Evolutionary conservation across 2,797 vertebrate species (phyloP).

Genomic region (Rhyacichthys aspro): DNA sequence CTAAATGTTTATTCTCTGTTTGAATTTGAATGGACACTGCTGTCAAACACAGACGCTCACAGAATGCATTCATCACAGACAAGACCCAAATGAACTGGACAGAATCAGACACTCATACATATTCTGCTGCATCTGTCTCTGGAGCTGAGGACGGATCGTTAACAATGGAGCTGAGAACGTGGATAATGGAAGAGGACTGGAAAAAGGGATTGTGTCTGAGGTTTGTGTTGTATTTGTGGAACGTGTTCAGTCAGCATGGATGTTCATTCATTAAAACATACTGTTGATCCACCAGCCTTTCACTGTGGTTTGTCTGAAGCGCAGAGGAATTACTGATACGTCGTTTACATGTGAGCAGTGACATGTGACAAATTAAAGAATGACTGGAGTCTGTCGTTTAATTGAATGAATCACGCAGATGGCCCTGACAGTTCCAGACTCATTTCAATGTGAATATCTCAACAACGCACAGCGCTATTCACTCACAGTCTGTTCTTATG

Average conservation of each 20-base stretch:
- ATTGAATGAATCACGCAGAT: too few relatives aligned
- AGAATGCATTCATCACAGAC: constrained; percentile 31
- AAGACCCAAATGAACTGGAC: constrained; percentile 31
- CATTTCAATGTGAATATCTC: too few relatives aligned
- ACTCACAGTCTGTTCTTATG: too few relatives aligned
- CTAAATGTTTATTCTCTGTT: constrained; percentile 29
- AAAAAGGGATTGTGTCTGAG: constrained; percentile 25
- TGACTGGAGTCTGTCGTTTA: too few relatives aligned
- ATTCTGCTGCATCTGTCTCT: constrained; percentile 50
- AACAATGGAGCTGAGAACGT: neutral
- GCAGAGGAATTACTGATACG: neutral
- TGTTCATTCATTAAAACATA: constrained; percentile 73
- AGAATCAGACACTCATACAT: constrained; percentile 42
- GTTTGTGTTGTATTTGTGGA: constrained; percentile 72
- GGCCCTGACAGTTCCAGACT: too few relatives aligned
- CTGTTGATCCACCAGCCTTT: constrained; percentile 43
- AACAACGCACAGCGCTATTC: too few relatives aligned
- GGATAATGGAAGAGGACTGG: neutral
- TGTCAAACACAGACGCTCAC: constrained; percentile 51
- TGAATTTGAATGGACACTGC: constrained; percentile 47
- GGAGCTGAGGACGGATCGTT: constrained; percentile 27
- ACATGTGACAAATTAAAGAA: too few relatives aligned
- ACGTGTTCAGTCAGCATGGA: constrained; percentile 73
- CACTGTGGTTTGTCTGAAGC: constrained; percentile 15
- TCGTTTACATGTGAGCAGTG: neutral